phyloP scores from a whole-genome alignment of 2,797 vertebrate species.

The Peromyscus attwateri region DNA sequence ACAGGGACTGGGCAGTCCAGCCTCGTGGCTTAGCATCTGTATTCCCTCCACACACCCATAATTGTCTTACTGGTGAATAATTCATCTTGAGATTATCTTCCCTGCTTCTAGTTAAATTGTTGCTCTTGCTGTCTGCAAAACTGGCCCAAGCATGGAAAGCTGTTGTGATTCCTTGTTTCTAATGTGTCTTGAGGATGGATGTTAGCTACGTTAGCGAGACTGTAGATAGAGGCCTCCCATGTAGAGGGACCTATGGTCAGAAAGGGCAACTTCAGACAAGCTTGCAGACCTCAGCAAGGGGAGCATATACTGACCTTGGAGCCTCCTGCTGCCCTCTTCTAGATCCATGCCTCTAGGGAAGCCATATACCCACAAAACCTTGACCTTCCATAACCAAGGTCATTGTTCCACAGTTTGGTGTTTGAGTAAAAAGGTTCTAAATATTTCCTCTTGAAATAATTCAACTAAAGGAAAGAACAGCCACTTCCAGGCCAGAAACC shows the following conservation, averaged over 20 bases:
- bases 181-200: neutral
- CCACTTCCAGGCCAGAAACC: neutral
- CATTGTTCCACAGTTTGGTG: neutral
- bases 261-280: neutral
- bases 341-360: neutral
- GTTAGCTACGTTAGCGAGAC: neutral
- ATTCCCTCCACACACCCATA: neutral
- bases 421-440: neutral
- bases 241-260: neutral
- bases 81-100: constrained; percentile 52
- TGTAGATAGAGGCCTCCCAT: neutral
- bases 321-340: neutral
- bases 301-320: neutral
- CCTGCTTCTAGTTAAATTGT: neutral
- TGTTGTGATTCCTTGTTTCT: neutral
- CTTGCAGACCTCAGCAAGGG: neutral
- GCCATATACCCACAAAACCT: neutral
- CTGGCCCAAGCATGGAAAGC: accelerated
- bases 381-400: neutral
- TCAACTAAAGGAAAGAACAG: neutral
- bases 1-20: neutral
- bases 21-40: neutral
- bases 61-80: constrained; percentile 18
- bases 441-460: constrained; percentile 1
- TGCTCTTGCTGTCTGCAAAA: neutral